Evolutionary conservation across 2,797 vertebrate species (phyloP), one percentile per base, ranked within the genome.

Genomic region (Lithobates pipiens): DNA sequence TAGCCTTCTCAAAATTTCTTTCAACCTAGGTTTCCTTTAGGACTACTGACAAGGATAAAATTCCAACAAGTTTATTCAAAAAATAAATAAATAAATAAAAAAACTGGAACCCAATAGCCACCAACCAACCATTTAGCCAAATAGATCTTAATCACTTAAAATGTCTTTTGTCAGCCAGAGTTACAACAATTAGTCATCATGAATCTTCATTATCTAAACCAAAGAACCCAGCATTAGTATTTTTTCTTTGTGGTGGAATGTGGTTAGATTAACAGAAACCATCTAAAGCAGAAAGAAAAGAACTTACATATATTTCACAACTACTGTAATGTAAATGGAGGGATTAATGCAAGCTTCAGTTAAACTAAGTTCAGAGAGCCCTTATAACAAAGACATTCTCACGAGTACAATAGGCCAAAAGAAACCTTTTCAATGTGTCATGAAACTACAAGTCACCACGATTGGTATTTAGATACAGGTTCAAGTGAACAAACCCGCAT

Each of bases 281-380:
- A 57, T 46, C 21, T 72, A 34, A 61, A 67, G 46, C 76, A 67
- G n/a, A 72, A 57, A 21, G 57, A 73, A 77, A 63, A 46, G 80
- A 57, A 85, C 39, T 29, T 68, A 61, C 80, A 80, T 74, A 85
- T 54, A 27, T 74, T 80, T 80, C 42, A 68, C 13, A 74, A 76
- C 84, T 80, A 75, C 71, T 80, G 71, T 75, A 85, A 80, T 85
- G 84, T 80, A 80, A 85, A 85, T 85, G 10, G 78, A 76, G 77
- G 67, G 77, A 85, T 80, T 85, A 80, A 68, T 69, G 23, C 61
- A 65, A 76, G 83, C 83, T 73, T 69, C 76, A 85, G 78, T 71
- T 71, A 80, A 80, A 77, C 44, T 15, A 42, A 78, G 34, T 80
- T 76, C 71, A 74, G 44, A 75, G 44, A 69, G 7, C 29, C 29